Percentiles rank a stretch among this genome's conserved stretches.
phyloP scores from a whole-genome alignment of 2,888 invertebrate species.

The Osedax fenrisi region DNA sequence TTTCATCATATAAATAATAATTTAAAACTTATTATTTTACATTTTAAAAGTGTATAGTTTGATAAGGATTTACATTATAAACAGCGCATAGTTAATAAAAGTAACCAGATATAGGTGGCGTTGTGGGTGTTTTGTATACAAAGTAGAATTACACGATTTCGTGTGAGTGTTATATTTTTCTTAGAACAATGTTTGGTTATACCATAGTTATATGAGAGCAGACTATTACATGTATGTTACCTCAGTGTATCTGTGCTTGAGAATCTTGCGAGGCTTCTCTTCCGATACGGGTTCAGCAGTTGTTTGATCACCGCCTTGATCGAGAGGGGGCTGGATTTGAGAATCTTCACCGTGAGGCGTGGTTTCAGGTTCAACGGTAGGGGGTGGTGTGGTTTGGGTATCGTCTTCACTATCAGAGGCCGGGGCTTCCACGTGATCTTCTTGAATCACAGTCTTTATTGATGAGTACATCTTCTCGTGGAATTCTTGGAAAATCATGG shows the following conservation, averaged over 20 bases:
- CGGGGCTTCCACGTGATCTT: not conserved
- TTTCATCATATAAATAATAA: too few species aligned
- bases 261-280: not conserved
- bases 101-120: too few species aligned
- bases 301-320: slow-evolving; percentile 39
- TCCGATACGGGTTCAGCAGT: slow-evolving; percentile 26
- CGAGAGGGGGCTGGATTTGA: not conserved
- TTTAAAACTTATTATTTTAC: too few species aligned
- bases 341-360: not conserved
- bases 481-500: slow-evolving; percentile 41
- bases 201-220: too few species aligned
- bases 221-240: too few species aligned
- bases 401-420: not conserved
- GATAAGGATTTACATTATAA: too few species aligned
- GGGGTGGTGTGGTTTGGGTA: not conserved
- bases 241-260: slow-evolving; percentile 17
- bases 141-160: too few species aligned
- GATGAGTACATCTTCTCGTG: slow-evolving; percentile 45
- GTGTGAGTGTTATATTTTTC: too few species aligned
- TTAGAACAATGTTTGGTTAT: too few species aligned
- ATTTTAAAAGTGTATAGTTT: too few species aligned
- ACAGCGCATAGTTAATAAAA: too few species aligned
- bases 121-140: too few species aligned
- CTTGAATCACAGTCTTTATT: slow-evolving; percentile 34
- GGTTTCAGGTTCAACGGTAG: not conserved